Base-by-base conservation (phyloP, 1,140 invertebrate genomes). In the Hycleus phaleratus region DNA sequence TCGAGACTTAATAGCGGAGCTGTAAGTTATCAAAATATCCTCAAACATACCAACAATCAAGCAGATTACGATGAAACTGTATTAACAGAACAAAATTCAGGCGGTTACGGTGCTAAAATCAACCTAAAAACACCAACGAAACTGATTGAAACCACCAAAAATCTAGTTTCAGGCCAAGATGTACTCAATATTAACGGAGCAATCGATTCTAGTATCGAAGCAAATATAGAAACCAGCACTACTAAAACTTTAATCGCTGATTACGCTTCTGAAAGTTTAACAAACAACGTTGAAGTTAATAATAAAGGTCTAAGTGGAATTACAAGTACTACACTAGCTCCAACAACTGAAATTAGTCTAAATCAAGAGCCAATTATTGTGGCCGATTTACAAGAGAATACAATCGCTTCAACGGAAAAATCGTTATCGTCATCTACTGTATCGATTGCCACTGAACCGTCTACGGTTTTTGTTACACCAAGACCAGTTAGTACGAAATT, bases 161-260 rank as follows among this genome's bases (percentile, higher is more conserved):
- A 81, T 71, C 67, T 80, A 7, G 76, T 81, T 48, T 72, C 74
- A 9, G 80, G 79, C 60, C 74, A 77, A 63, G 80, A 81, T 71
- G 73, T 81, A 10, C 59, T 81, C 38, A 74, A 73, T 65, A 80
- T 81, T 4, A 81, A 81, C 61, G 71, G 75, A 12, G 77, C 78
- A 1, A 70, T 70, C n/a, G 40, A 48, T 53, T 9, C 32, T 2
- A 46, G 32, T 25, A 48, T 42, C 4, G 55, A 60, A 46, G 47
- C 25, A 32, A 58, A 18, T 26, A 38, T 49, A 9, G 58, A 55
- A 50, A 62, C 46, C 7, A 56, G 38, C 26, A 66, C 57, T 38
- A 9, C n/a, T 4, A n/a, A 45, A 46, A 6, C 24, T 9, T 10
- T 40, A 11, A 11, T 42, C 4, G 10, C 5, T 10, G 40, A 42